Conservation (phyloP, 2,113 vertebrate genomes). For the Tragulus kanchil region DNA sequence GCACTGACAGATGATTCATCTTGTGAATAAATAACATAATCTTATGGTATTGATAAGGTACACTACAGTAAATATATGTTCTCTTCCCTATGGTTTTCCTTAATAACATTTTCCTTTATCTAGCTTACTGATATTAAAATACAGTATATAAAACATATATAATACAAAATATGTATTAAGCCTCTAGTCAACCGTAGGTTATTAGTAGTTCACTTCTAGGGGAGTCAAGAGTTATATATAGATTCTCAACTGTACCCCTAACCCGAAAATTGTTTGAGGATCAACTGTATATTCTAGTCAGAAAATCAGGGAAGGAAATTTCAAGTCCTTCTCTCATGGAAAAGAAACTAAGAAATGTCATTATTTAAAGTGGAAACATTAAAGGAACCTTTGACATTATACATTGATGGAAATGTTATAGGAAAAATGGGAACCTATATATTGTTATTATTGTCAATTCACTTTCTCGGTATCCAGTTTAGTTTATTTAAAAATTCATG, state of each 20-base stretch:
- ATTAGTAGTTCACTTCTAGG: background rate
- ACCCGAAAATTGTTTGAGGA: background rate
- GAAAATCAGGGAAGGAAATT: background rate
- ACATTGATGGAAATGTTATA: background rate
- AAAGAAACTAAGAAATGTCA: constrained; percentile 22
- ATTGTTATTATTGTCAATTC: background rate
- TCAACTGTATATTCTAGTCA: background rate
- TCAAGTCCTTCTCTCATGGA: background rate
- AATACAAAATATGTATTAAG: background rate
- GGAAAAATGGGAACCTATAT: background rate
- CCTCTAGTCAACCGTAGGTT: background rate
- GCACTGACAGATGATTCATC: background rate
- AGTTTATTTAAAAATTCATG: background rate
- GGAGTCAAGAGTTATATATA: background rate
- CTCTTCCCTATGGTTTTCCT: background rate
- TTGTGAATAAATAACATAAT: background rate
- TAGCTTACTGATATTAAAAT: background rate
- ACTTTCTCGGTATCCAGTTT: background rate
- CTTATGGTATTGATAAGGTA: background rate
- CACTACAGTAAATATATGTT: background rate
- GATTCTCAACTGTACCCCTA: background rate
- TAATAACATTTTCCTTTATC: background rate
- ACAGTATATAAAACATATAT: background rate
- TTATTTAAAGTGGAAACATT: background rate
- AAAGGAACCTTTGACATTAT: background rate